Percentiles rank a stretch among this genome's conserved stretches.
Conservation (phyloP, 2,797 vertebrate species). For the Halcyon badia region DNA sequence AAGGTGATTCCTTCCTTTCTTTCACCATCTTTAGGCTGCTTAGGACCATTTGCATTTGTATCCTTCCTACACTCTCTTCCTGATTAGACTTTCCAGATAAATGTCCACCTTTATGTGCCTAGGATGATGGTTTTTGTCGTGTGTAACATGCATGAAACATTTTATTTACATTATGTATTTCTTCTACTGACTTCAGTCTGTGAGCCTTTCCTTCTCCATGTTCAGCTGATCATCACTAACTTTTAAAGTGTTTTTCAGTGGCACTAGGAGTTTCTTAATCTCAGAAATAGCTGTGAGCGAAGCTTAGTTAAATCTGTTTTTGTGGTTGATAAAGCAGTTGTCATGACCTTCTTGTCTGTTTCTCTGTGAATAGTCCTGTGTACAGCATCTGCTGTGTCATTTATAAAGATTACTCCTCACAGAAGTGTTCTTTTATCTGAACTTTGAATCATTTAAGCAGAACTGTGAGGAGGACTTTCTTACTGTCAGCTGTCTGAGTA, state of each 20-base stretch:
- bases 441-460: conserved; percentile 19
- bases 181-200: background rate
- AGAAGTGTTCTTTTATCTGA: conserved; percentile 13
- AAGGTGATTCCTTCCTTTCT: background rate
- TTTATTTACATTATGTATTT: background rate
- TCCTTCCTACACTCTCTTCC: background rate
- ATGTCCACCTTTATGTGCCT: accelerated
- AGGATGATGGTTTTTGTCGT: background rate
- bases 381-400: conserved; percentile 41
- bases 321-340: conserved; percentile 21
- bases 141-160: background rate
- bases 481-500: background rate
- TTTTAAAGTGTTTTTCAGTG: background rate
- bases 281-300: background rate
- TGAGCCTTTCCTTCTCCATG: background rate
- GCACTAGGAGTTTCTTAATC: background rate
- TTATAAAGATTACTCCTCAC: background rate
- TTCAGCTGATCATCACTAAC: background rate
- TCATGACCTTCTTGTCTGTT: conserved; percentile 33
- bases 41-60: background rate
- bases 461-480: background rate
- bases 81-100: background rate
- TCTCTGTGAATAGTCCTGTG: background rate
- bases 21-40: background rate
- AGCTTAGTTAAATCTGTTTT: conserved; percentile 40